Evolutionary conservation across 2,797 vertebrate genomes (phyloP).

Genomic region (Hipposideros larvatus): DNA sequence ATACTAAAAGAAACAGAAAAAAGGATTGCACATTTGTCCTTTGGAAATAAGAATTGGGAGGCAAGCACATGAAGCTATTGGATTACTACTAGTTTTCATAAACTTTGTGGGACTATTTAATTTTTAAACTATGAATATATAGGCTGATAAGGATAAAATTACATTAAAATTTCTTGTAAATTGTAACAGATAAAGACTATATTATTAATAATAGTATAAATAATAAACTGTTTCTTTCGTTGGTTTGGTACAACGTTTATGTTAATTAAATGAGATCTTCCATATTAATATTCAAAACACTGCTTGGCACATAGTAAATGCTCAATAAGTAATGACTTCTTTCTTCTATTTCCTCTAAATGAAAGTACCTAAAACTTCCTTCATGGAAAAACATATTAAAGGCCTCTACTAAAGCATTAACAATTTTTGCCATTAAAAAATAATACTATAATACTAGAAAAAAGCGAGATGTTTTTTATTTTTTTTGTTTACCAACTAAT

Average conservation of each 20-base stretch:
- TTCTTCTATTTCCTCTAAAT: not conserved
- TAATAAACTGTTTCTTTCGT: not conserved
- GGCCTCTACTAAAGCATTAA: not conserved
- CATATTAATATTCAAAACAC: not conserved
- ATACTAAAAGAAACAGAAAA: constrained; percentile 22
- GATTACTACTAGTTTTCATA: not conserved
- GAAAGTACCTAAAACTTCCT: not conserved
- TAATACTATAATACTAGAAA: not conserved
- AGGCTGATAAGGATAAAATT: constrained; percentile 1
- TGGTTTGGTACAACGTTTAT: not conserved
- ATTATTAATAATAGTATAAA: not conserved
- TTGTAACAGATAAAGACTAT: not conserved
- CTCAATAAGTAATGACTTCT: constrained; percentile 5
- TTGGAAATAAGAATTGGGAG: not conserved
- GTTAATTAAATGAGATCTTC: not conserved
- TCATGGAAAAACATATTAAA: not conserved
- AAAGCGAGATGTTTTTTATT: not conserved
- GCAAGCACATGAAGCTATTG: not conserved
- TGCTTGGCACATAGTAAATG: not conserved
- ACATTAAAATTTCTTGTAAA: constrained; percentile 1
- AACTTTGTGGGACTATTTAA: constrained; percentile 17
- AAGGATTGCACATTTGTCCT: not conserved
- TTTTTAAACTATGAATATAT: constrained; percentile 13
- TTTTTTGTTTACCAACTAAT: not conserved
- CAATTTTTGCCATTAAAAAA: not conserved